phyloP scores from a whole-genome alignment of 1,140 invertebrate species.

The Drosophila cardini region DNA sequence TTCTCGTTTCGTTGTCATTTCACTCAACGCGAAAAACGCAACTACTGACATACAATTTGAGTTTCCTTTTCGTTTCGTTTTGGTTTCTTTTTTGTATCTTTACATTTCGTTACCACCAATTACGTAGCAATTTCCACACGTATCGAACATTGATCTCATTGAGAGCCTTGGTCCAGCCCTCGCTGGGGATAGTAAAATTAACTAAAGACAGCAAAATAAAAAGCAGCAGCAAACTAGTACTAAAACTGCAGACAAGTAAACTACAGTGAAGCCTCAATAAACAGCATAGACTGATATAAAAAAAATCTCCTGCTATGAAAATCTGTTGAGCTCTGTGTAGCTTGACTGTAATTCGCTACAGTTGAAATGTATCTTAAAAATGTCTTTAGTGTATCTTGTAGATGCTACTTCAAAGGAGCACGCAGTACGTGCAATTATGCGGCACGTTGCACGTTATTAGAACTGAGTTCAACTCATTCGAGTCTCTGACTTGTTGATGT shows the following conservation, averaged over 20 bases:
- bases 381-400: slow-evolving; percentile 51
- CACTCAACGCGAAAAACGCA: slow-evolving; percentile 51
- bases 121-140: slow-evolving; percentile 81
- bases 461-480: slow-evolving; percentile 34
- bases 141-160: slow-evolving; percentile 78
- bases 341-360: slow-evolving; percentile 36
- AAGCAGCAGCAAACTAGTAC: not conserved
- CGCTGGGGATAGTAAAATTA: slow-evolving; percentile 57
- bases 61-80: slow-evolving; percentile 63
- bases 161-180: slow-evolving; percentile 19
- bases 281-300: not conserved
- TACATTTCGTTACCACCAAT: slow-evolving; percentile 52
- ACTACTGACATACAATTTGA: slow-evolving; percentile 41
- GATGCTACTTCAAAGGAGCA: slow-evolving; percentile 67
- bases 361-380: slow-evolving; percentile 69
- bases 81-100: slow-evolving; percentile 42
- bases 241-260: slow-evolving; percentile 33
- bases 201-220: slow-evolving; percentile 31
- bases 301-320: not conserved
- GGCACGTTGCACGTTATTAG: slow-evolving; percentile 73
- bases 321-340: not conserved
- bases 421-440: slow-evolving; percentile 73
- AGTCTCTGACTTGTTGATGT: slow-evolving; percentile 55
- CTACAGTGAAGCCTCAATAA: slow-evolving; percentile 11
- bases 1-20: slow-evolving; percentile 45